Percentiles rank a stretch among this genome's conserved stretches.
phyloP scores from a whole-genome alignment of 2,888 invertebrate genomes.

The Pristionchus maxplancki region DNA sequence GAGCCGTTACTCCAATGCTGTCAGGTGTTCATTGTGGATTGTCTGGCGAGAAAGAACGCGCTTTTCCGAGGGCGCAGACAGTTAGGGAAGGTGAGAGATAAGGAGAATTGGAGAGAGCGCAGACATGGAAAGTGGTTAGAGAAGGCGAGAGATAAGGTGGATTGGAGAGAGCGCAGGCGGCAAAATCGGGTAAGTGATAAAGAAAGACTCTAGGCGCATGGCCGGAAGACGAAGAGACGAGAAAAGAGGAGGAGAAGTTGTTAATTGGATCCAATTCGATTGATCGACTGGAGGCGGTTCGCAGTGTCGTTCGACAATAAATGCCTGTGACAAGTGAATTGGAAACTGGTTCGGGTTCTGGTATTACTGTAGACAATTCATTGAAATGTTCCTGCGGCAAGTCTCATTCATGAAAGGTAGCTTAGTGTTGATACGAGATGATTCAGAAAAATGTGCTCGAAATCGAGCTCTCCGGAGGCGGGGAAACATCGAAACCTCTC shows the following conservation, averaged over 20 bases:
- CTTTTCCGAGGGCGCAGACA: not conserved
- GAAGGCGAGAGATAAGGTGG: not conserved
- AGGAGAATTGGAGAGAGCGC: not conserved
- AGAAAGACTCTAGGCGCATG: slow-evolving; percentile 30
- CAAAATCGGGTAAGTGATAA: not conserved
- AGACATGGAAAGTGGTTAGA: not conserved
- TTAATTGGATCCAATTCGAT: slow-evolving; percentile 6
- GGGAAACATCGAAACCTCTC: not conserved
- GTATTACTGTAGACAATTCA: no score
- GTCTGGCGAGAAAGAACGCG: not conserved
- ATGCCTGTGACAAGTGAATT: no score
- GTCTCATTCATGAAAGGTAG: no score
- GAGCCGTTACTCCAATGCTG: not conserved
- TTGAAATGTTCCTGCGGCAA: no score
- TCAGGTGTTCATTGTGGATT: slow-evolving; percentile 12
- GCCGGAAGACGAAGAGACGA: not conserved
- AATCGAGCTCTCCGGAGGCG: not conserved
- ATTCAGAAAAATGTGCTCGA: not conserved
- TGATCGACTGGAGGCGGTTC: not conserved
- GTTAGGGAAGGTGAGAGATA: not conserved
- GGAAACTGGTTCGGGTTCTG: no score
- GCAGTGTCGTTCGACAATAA: no score
- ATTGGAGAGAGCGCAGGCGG: not conserved
- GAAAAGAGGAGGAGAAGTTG: not conserved
- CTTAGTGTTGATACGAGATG: not conserved